Conservation (phyloP, 2,113 vertebrate genomes). For the Laticauda colubrina region DNA sequence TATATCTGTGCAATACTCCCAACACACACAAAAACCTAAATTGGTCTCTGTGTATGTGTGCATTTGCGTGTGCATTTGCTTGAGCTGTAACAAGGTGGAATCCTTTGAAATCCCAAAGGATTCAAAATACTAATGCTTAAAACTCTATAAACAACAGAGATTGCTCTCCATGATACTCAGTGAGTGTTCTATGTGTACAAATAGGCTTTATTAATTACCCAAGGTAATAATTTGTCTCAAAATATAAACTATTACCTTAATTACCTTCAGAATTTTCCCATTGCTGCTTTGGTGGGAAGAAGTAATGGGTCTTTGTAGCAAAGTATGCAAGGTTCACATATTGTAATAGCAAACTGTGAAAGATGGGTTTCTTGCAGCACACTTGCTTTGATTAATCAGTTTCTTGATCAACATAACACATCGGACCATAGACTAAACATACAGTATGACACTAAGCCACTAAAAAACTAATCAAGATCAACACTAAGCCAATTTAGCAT, state of each 20-base stretch:
- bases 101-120: not conserved
- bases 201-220: not conserved
- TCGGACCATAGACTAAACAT: not conserved
- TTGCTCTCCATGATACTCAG: not conserved
- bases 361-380: not conserved
- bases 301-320: not conserved
- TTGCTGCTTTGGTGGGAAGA: not conserved
- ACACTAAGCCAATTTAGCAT: not conserved
- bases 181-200: not conserved
- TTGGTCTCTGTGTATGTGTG: not conserved
- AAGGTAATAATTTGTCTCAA: not conserved
- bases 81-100: not conserved
- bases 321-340: not conserved
- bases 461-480: not conserved
- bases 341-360: not conserved
- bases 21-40: not conserved
- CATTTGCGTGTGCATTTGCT: not conserved
- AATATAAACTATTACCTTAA: not conserved
- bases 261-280: not conserved
- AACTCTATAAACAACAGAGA: not conserved
- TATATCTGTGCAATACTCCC: not conserved
- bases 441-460: not conserved
- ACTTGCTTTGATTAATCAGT: not conserved
- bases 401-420: not conserved
- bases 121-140: not conserved